A percentile compares a stretch with the other conserved stretches of the same genome.
phyloP scores from a whole-genome alignment of 2,888 invertebrate genomes.

The Rhabditoides inermis region DNA sequence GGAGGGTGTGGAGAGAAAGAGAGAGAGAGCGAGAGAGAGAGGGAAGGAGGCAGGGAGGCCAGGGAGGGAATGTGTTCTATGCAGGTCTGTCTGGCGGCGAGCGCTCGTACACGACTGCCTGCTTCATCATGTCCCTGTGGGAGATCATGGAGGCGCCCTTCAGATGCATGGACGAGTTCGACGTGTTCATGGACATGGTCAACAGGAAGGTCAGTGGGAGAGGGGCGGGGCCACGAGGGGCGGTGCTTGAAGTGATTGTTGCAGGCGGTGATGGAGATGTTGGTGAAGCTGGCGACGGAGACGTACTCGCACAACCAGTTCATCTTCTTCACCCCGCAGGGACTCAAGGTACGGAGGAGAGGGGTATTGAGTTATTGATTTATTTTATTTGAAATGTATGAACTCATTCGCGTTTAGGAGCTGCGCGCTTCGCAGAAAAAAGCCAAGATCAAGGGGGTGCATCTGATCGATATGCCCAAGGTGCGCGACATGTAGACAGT shows the following conservation, averaged over 20 bases:
- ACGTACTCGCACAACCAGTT: conserved; percentile 39
- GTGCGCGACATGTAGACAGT: conserved; percentile 10
- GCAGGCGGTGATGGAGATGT: conserved; percentile 43
- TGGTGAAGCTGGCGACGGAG: conserved; percentile 35
- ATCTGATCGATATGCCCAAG: conserved; percentile 29
- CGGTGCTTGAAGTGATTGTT: conserved; percentile 3
- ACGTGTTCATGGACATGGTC: conserved; percentile 46
- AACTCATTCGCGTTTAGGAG: no score
- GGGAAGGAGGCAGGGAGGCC: no score
- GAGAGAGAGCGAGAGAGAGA: not conserved
- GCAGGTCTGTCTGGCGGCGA: conserved; percentile 81
- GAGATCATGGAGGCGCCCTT: conserved; percentile 82
- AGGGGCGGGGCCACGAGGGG: not conserved
- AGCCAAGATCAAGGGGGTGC: conserved; percentile 17
- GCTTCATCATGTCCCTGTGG: conserved; percentile 86
- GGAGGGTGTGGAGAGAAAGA: not conserved
- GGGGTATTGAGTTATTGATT: no score
- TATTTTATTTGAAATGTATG: no score
- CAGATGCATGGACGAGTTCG: conserved; percentile 56
- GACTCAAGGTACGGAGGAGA: conserved; percentile 38
- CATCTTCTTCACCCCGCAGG: conserved; percentile 50
- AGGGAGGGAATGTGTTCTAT: no score
- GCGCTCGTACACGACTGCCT: conserved; percentile 78
- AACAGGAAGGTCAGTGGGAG: conserved; percentile 29
- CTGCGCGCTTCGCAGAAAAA: no score